Percentiles rank a stretch among this genome's conserved stretches.
phyloP scores from a whole-genome alignment of 2,113 vertebrate genomes.

The Actenoides hombroni region DNA sequence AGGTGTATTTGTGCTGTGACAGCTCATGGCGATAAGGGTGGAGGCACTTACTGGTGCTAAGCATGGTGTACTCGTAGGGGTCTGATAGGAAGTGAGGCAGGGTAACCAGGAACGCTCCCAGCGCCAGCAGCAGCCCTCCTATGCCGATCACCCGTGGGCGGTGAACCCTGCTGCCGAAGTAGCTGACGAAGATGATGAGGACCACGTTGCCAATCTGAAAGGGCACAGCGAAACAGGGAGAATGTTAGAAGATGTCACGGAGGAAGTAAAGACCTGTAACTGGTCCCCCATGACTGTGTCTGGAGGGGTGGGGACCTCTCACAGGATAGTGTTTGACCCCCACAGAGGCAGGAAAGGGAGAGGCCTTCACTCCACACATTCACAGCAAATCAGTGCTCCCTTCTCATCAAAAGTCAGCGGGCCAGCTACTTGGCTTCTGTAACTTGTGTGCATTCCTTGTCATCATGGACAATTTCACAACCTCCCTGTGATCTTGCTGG shows the following conservation, averaged over 20 bases:
- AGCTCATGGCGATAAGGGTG: accelerated
- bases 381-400: not conserved
- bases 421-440: not conserved
- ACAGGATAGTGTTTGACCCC: not conserved
- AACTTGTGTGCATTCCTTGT: not conserved
- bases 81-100: slow-evolving; percentile 92
- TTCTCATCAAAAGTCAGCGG: not conserved
- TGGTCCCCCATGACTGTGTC: no score
- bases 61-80: slow-evolving; percentile 75
- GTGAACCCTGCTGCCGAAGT: slow-evolving; percentile 90
- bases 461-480: accelerated
- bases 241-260: accelerated
- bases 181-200: slow-evolving; percentile 95
- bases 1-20: not conserved
- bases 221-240: not conserved
- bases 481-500: not conserved
- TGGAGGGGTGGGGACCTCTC: not conserved
- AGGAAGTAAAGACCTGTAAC: not conserved
- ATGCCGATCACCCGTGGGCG: slow-evolving; percentile 87
- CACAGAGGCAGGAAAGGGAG: not conserved
- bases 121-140: slow-evolving; percentile 86
- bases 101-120: slow-evolving; percentile 88
- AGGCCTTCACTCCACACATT: not conserved
- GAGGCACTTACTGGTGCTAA: slow-evolving; percentile 41
- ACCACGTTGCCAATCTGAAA: slow-evolving; percentile 87